Percentiles rank a stretch among this genome's conserved stretches.
Evolutionary conservation across 1,140 invertebrate species (phyloP).

Genomic region (Meloidogyne chitwoodi): DNA sequence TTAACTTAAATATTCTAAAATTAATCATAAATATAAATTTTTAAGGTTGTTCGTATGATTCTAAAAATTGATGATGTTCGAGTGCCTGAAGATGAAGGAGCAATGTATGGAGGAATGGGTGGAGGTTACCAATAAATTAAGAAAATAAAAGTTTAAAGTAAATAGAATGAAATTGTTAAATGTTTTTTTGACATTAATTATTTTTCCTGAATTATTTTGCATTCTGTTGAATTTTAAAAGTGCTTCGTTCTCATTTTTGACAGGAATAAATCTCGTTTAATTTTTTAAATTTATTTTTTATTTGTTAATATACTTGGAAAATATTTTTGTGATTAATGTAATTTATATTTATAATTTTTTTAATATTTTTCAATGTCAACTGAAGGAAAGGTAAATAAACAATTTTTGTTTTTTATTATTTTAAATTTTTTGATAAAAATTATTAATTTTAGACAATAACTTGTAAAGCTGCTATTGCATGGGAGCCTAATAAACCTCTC

Average conservation of each 20-base stretch:
- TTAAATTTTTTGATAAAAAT: neutral
- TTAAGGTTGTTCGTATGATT: slow-evolving; percentile 98
- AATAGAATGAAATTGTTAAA: neutral
- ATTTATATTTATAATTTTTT: neutral
- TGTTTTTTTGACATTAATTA: neutral
- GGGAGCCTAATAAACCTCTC: slow-evolving; percentile 69
- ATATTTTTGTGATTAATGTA: too few relatives aligned
- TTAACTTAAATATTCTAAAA: too few relatives aligned
- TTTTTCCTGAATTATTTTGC: too few relatives aligned
- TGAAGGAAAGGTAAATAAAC: neutral
- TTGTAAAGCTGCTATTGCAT: slow-evolving; percentile 57
- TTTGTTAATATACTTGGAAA: neutral
- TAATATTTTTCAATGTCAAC: neutral
- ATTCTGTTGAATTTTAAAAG: too few relatives aligned
- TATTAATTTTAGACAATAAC: slow-evolving; percentile 31
- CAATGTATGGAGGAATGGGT: slow-evolving; percentile 24
- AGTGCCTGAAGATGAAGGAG: slow-evolving; percentile 62
- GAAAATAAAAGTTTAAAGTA: neutral
- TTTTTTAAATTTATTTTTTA: neutral
- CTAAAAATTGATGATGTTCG: slow-evolving; percentile 98
- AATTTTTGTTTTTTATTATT: neutral
- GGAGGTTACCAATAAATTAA: neutral
- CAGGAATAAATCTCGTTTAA: neutral
- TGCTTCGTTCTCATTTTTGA: neutral
- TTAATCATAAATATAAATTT: too few relatives aligned